Percentiles rank a stretch among this genome's conserved stretches.
Evolutionary conservation across 1,140 invertebrate genomes (phyloP).

Genomic region (Eupeodes corollae): DNA sequence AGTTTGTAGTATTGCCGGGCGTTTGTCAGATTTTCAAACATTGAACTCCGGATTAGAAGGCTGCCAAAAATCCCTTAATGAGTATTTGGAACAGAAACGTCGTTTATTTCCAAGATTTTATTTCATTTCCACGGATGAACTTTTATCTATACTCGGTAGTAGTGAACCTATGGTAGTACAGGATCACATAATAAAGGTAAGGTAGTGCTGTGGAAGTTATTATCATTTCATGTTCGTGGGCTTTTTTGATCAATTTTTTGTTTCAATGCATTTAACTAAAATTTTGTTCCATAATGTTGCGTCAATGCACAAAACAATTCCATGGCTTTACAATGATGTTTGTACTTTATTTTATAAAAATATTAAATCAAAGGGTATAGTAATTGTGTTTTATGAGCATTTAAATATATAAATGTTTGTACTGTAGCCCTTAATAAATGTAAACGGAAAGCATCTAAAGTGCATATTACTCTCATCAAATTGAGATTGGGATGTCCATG

Average conservation of each 20-base stretch:
- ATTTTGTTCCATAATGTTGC: neutral
- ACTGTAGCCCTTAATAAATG: too few relatives aligned
- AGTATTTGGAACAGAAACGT: conserved; percentile 79
- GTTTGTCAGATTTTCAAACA: conserved; percentile 60
- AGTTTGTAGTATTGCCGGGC: conserved; percentile 58
- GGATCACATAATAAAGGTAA: conserved; percentile 82
- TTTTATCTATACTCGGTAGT: conserved; percentile 79
- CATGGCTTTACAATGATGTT: too few relatives aligned
- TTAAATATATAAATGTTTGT: too few relatives aligned
- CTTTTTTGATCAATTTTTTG: conserved; percentile 13
- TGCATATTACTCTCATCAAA: too few relatives aligned
- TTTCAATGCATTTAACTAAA: conserved; percentile 19
- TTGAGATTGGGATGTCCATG: too few relatives aligned
- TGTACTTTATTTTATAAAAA: too few relatives aligned
- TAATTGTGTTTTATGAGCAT: too few relatives aligned
- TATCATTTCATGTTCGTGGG: neutral
- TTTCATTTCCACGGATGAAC: conserved; percentile 86
- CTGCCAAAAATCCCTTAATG: conserved; percentile 82
- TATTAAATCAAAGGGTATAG: too few relatives aligned
- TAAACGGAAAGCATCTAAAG: too few relatives aligned
- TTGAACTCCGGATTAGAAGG: conserved; percentile 66
- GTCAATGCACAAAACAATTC: neutral
- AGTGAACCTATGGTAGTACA: conserved; percentile 68
- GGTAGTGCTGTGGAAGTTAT: conserved; percentile 1
- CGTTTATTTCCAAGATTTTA: conserved; percentile 81